Base-by-base conservation (phyloP, 1,140 invertebrate species). In the Orius insidiosus region DNA sequence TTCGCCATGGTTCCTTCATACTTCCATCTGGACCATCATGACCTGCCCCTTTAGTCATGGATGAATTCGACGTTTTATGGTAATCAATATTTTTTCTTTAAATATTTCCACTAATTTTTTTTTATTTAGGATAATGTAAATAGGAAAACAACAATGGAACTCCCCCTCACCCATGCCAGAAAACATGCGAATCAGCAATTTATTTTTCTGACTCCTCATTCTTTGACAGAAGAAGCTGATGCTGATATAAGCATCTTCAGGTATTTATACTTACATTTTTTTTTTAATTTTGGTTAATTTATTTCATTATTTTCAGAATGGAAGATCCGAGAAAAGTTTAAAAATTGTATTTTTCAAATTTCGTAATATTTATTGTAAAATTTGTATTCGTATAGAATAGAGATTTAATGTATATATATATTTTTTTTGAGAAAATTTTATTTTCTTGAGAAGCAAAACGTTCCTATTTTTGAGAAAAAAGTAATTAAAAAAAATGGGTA, bases 51-150 rank as follows among this genome's bases (percentile, higher is more conserved):
- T 83, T 88, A 59, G 90, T 95, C 59, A 68, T 98, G 36, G 94
- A 98, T 61, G 94, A 98, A 68, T 97, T 97, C 63, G 94, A 98
- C 62, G 92, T 0, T 98, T 92, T 60, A 96, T 98, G 84, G 92
- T 81, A 55, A 59, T 36, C 31, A 46, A 13, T 41, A 44, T 52
- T 53, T 45, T 51, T 35, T 49, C 42, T 24, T 24, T 40, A 13
- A 39, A 13, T 37, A 37, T 36, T 48, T 43, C 13, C 35, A 41
- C 39, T 48, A 11, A 51, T 48, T 33, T 48, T 47, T 46, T 47
- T 16, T 46, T 41, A 14, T 48, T 55, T 49, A 82, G 80, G 81
- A 85, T 59, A 74, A 78, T 58, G 64, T 80, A 5, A 83, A 83
- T 60, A 68, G 80, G 9, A 68, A 70, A 49, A 68, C 71, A 36